These are phyloP conservation scores for Tapera naevia DNA, from an alignment of 2,797 vertebrate genomes.

Conservation along the genomic window DNA sequence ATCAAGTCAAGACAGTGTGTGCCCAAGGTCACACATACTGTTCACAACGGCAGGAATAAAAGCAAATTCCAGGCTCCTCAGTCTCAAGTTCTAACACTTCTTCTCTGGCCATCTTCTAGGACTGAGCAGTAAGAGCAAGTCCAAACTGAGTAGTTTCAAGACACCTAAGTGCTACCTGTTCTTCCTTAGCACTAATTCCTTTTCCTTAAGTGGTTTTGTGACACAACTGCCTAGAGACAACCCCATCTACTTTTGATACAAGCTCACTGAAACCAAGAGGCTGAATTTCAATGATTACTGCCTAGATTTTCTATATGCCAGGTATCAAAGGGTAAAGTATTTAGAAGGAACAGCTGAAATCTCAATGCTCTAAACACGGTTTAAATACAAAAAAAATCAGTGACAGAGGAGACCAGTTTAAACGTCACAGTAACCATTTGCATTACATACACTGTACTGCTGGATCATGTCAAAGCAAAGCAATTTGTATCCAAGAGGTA, in stretches of 20 bases:
- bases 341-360: neutral
- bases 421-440: neutral
- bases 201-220: constrained; percentile 1
- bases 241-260: neutral
- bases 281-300: neutral
- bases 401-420: neutral
- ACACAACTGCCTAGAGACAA: neutral
- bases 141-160: neutral
- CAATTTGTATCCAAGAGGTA: neutral
- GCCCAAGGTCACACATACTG: neutral
- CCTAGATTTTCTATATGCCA: neutral
- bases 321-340: neutral
- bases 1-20: neutral
- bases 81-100: neutral
- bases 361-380: neutral
- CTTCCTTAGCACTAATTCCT: neutral
- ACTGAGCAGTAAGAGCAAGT: neutral
- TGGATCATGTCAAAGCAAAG: neutral
- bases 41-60: neutral
- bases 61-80: neutral
- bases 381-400: neutral
- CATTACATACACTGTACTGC: neutral
- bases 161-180: neutral
- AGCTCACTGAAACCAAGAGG: neutral
- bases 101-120: neutral